These are phyloP conservation scores for Ceratothoa steindachneri DNA, from an alignment of 2,888 invertebrate species.

Conservation along the genomic window DNA sequence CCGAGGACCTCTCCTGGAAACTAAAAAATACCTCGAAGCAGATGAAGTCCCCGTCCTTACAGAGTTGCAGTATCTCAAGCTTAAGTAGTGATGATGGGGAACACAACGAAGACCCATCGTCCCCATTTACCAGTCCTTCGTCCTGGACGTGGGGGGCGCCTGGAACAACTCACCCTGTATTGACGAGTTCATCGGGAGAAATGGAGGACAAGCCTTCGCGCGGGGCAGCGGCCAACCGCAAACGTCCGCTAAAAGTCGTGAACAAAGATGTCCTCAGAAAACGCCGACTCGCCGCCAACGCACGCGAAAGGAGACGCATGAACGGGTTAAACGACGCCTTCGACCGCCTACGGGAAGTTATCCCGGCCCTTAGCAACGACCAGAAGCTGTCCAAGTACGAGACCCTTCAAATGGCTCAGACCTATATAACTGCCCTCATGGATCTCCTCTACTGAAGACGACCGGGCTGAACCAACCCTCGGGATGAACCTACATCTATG, in stretches of 20 bases:
- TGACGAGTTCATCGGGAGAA: neutral
- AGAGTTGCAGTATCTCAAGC: neutral
- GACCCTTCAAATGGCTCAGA: constrained; percentile 74
- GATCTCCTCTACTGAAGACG: constrained; percentile 55
- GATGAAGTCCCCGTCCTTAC: neutral
- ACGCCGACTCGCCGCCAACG: constrained; percentile 56
- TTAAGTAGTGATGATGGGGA: neutral
- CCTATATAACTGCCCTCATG: constrained; percentile 66
- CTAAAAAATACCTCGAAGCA: neutral
- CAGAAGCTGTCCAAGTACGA: constrained; percentile 72
- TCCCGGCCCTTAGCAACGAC: constrained; percentile 67
- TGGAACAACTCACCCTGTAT: neutral
- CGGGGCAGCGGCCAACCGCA: neutral
- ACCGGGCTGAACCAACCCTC: neutral
- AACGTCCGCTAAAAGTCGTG: constrained; percentile 21
- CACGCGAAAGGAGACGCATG: constrained; percentile 69
- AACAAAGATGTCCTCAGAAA: constrained; percentile 49
- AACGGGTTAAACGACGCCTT: constrained; percentile 71
- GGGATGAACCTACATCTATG: neutral
- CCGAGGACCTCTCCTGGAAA: neutral
- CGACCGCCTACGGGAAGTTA: constrained; percentile 67
- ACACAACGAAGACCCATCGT: neutral
- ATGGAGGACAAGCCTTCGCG: too few relatives aligned
- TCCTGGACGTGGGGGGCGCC: neutral
- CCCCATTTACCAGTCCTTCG: neutral